Evolutionary conservation across 2,888 invertebrate genomes (phyloP).

Genomic region (Acholoe squamosa): DNA sequence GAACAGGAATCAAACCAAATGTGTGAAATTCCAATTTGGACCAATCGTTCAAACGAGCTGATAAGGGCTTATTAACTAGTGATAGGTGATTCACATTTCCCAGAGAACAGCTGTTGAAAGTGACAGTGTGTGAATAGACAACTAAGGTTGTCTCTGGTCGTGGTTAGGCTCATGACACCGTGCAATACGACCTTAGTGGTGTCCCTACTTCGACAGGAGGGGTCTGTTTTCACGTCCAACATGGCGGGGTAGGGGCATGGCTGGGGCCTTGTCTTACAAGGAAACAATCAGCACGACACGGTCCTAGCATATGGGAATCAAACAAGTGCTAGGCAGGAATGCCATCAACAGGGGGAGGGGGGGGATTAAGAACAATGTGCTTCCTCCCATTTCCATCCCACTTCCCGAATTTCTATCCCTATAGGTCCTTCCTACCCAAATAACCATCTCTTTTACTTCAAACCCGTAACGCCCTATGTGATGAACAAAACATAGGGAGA

Average conservation of each 20-base stretch:
- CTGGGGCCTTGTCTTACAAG: conserved; percentile 18
- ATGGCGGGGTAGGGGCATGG: not conserved
- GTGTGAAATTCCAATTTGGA: not conserved
- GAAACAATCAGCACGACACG: conserved; percentile 26
- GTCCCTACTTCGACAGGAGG: not conserved
- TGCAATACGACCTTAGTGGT: not conserved
- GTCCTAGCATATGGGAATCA: conserved; percentile 46
- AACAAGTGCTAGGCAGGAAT: conserved; percentile 5
- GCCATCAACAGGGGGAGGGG: no score
- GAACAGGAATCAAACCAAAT: no score
- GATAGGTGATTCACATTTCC: not conserved
- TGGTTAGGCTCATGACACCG: not conserved
- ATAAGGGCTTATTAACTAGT: conserved; percentile 39
- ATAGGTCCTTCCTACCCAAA: not conserved
- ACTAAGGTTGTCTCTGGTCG: not conserved
- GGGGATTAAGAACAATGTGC: no score
- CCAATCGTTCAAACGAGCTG: not conserved
- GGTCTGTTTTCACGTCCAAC: conserved; percentile 54
- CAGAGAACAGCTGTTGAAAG: conserved; percentile 50
- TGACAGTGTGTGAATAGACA: conserved; percentile 48
- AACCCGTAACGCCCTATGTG: no score
- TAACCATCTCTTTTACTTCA: no score
- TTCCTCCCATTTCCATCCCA: not conserved
- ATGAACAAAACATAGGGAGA: no score
- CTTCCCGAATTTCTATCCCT: not conserved